Base-by-base conservation (phyloP, 2,888 invertebrate species). In the Erebia ligea region DNA sequence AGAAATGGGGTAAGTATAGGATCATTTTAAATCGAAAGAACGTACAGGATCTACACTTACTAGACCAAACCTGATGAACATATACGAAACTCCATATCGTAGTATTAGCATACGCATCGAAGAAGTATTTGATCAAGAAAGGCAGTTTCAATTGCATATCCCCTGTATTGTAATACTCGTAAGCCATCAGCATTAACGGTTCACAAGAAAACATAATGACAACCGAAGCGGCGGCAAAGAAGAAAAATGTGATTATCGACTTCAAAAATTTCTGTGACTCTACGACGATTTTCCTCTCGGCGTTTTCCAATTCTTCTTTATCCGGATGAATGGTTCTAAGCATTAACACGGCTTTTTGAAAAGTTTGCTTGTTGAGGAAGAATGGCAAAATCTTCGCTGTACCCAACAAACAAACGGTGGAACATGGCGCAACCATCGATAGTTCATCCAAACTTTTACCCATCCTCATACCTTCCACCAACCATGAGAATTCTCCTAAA, bases 21-120 rank as follows among this genome's bases (percentile, higher is more conserved):
- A 34, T 6, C 34, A 25, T 25, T 25, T 25, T 25, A 25, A 25
- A 25, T 25, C 25, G 34, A 34, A 34, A 6, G 6, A 34, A 34
- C 34, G 34, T 34, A 6, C 6, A 34, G 6, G 19, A 11, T 19
- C 34, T 15, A 64, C 75, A 84, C 84, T 77, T 73, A 89, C 89
- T 81, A 64, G 85, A 82, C 82, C 84, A 85, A 72, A 84, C 69
- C 69, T 90, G 90, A 61, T 83, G 83, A n/a, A 87, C n/a, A 71
- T 86, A 89, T 0, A 85, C 78, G 48, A 81, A 78, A 0, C 86
- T 85, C 82, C 84, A 90, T 54, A 75, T 80, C 0, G 80, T 64
- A n/a, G 81, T 78, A 42, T 78, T 84, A 4, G 80, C 74, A 56
- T 82, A 83, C 2, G 80, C 80, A 75, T 90, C 85, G 63, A 87